phyloP scores from a whole-genome alignment of 2,797 vertebrate genomes.

The Neosilurus hyrtlii region DNA sequence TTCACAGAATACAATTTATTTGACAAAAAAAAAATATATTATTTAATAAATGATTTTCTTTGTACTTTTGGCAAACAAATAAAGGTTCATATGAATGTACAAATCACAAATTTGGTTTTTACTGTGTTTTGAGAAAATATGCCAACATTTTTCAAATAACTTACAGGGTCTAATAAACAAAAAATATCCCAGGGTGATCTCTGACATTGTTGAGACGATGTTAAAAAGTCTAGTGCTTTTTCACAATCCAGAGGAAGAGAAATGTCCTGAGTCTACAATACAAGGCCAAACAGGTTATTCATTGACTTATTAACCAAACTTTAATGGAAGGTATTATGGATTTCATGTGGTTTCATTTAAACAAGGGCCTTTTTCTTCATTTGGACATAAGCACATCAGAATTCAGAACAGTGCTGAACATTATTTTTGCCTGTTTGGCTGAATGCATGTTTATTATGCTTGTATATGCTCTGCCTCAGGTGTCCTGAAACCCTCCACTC shows the following conservation, averaged over 20 bases:
- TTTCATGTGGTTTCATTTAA: constrained; percentile 18
- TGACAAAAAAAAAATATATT: no score
- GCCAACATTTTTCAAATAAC: constrained; percentile 61
- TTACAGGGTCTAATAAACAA: constrained; percentile 81
- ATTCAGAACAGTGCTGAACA: neutral
- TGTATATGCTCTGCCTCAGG: constrained; percentile 74
- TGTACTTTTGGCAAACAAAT: no score
- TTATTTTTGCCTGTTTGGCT: neutral
- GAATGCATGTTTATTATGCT: constrained; percentile 50
- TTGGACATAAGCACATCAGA: neutral
- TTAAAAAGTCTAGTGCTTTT: constrained; percentile 77
- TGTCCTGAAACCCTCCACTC: constrained; percentile 69
- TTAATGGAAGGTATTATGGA: constrained; percentile 67
- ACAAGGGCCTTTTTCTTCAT: neutral
- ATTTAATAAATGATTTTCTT: no score
- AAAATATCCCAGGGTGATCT: constrained; percentile 76
- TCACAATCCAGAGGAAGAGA: constrained; percentile 79
- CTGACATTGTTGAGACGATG: constrained; percentile 77
- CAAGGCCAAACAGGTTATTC: constrained; percentile 49
- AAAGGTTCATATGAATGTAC: no score
- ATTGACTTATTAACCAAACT: constrained; percentile 64
- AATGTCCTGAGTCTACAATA: constrained; percentile 72
- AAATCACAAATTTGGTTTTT: no score
- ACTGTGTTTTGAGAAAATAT: no score
- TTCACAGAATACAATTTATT: no score